Percentiles rank a stretch among this genome's conserved stretches.
These are phyloP conservation scores for Troides aeacus DNA, from an alignment of 2,888 invertebrate genomes.

Conservation along the genomic window DNA sequence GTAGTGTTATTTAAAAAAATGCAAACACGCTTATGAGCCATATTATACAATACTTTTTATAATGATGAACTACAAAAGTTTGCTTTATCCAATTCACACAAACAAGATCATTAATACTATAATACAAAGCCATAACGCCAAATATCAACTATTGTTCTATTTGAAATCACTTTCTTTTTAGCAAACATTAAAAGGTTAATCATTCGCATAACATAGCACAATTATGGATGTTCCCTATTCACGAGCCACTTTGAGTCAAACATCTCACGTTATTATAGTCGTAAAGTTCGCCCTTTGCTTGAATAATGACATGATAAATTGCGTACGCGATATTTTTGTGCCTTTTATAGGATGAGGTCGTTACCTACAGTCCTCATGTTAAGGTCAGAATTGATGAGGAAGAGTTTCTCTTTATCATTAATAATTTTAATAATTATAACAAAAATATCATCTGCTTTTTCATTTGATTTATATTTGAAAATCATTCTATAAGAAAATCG, in stretches of 20 bases:
- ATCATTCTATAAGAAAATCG: too few relatives aligned
- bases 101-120: too few relatives aligned
- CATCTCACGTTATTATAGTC: constrained; percentile 79
- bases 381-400: constrained; percentile 9
- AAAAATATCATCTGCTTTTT: not conserved
- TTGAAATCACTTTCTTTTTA: constrained; percentile 9
- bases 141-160: constrained; percentile 22
- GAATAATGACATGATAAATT: constrained; percentile 80
- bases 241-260: constrained; percentile 58
- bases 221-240: constrained; percentile 74
- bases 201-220: constrained; percentile 57
- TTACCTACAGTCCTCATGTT: constrained; percentile 23
- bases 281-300: constrained; percentile 79
- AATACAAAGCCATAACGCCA: not conserved
- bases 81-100: too few relatives aligned
- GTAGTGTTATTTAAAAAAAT: too few relatives aligned
- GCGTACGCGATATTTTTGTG: constrained; percentile 74
- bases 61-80: too few relatives aligned
- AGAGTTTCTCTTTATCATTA: too few relatives aligned
- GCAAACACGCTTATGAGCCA: too few relatives aligned
- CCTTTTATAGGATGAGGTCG: constrained; percentile 54
- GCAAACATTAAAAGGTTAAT: constrained; percentile 23
- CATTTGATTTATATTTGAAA: too few relatives aligned
- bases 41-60: too few relatives aligned
- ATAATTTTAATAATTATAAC: too few relatives aligned